Conservation (phyloP, 2,113 vertebrate species). For the Syngnathoides biaculeatus region DNA sequence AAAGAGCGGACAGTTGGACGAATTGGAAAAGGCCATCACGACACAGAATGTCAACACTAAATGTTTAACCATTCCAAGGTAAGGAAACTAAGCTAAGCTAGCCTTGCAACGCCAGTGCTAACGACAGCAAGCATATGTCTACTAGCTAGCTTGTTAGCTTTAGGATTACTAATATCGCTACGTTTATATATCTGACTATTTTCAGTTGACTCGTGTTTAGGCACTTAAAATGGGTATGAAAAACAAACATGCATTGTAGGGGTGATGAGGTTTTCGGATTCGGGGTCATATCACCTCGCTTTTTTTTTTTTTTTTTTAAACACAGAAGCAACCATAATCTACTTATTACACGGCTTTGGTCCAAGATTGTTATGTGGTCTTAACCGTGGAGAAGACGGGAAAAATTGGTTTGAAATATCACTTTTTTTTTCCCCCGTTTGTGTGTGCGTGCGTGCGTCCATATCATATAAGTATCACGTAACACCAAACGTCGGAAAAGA, state of each 20-base stretch:
- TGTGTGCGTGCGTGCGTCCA: neutral
- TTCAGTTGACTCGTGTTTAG: neutral
- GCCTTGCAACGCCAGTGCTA: neutral
- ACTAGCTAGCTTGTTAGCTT: slow-evolving; percentile 30
- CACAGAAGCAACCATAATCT: neutral
- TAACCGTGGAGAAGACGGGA: neutral
- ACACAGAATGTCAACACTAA: slow-evolving; percentile 91
- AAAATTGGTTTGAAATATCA: neutral
- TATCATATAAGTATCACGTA: neutral
- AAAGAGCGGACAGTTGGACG: slow-evolving; percentile 94
- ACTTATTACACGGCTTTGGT: neutral
- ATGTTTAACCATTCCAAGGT: slow-evolving; percentile 98
- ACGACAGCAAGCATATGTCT: slow-evolving; percentile 28
- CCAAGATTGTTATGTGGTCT: neutral
- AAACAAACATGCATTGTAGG: too few relatives aligned
- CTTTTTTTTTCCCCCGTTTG: neutral
- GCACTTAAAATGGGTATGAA: neutral
- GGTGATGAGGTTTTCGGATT: neutral
- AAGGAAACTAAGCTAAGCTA: slow-evolving; percentile 26
- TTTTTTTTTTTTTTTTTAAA: too few relatives aligned
- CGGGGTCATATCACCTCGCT: neutral
- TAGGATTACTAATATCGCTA: slow-evolving; percentile 8
- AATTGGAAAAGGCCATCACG: slow-evolving; percentile 95
- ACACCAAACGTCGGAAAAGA: neutral
- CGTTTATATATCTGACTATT: neutral